Conservation (phyloP, 2,797 vertebrate genomes). For the Acridotheres tristis region DNA sequence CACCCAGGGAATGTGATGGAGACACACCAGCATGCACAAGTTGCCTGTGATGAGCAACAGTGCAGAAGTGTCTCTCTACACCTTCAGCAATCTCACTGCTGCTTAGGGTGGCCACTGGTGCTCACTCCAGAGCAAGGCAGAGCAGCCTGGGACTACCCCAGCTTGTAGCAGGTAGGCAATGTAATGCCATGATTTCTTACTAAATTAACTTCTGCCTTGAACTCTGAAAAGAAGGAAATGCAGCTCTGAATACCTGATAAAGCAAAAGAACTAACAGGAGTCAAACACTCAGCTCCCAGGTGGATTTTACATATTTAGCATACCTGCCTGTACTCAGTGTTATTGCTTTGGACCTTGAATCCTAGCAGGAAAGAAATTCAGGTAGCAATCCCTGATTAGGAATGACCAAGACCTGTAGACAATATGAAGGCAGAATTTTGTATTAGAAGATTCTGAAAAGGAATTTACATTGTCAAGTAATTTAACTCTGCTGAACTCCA, state of each 20-base stretch:
- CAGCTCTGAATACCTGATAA: background rate
- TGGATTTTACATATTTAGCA: background rate
- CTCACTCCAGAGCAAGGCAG: background rate
- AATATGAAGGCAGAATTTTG: background rate
- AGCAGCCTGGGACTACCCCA: background rate
- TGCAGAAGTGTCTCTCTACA: background rate
- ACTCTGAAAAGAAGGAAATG: background rate
- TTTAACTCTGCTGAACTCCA: background rate
- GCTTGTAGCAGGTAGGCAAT: background rate
- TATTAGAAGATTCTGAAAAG: background rate
- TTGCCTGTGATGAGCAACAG: background rate
- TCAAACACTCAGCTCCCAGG: background rate
- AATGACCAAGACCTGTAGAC: background rate
- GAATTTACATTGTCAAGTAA: background rate
- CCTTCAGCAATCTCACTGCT: background rate
- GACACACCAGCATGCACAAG: background rate
- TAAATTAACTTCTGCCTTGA: background rate
- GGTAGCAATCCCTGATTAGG: background rate
- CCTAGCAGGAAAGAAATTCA: background rate
- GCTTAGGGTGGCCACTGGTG: rapidly evolving
- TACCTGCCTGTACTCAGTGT: rapidly evolving
- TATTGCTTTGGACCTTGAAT: background rate
- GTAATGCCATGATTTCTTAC: background rate
- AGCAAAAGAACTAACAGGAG: background rate
- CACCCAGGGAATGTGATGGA: background rate